Evolutionary conservation across 2,888 invertebrate species (phyloP).

Genomic region (Sympetrum striolatum): DNA sequence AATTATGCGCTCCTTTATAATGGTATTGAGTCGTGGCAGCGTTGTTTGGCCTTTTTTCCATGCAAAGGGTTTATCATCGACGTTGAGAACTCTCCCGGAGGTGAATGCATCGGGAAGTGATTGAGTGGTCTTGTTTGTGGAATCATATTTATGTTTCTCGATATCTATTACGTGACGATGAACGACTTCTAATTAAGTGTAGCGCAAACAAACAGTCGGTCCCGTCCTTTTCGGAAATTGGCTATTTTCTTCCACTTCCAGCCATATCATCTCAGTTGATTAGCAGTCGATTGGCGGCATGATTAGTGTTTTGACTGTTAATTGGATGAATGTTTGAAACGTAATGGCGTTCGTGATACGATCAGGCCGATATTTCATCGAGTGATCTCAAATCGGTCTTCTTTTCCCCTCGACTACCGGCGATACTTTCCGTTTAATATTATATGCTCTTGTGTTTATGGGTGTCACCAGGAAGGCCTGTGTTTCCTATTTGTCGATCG

Average conservation of each 20-base stretch:
- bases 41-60: not conserved
- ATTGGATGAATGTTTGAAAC: not conserved
- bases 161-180: not conserved
- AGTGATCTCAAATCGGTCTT: not conserved
- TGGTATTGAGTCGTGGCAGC: too few relatives aligned
- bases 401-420: too few relatives aligned
- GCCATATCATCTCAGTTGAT: not conserved
- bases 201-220: not conserved
- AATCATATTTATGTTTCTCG: not conserved
- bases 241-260: not conserved
- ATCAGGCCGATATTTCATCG: not conserved
- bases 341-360: not conserved
- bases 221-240: not conserved
- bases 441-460: too few relatives aligned
- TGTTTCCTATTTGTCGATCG: too few relatives aligned
- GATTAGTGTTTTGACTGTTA: not conserved
- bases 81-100: not conserved
- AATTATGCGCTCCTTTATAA: too few relatives aligned
- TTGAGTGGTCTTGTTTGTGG: not conserved
- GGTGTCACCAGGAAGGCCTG: too few relatives aligned
- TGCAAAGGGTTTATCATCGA: not conserved
- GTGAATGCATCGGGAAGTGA: not conserved
- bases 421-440: too few relatives aligned
- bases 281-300: not conserved
- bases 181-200: not conserved